Percentiles rank a stretch among this genome's conserved stretches.
Evolutionary conservation across 2,797 vertebrate genomes (phyloP).

Genomic region (Gorsachius magnificus): DNA sequence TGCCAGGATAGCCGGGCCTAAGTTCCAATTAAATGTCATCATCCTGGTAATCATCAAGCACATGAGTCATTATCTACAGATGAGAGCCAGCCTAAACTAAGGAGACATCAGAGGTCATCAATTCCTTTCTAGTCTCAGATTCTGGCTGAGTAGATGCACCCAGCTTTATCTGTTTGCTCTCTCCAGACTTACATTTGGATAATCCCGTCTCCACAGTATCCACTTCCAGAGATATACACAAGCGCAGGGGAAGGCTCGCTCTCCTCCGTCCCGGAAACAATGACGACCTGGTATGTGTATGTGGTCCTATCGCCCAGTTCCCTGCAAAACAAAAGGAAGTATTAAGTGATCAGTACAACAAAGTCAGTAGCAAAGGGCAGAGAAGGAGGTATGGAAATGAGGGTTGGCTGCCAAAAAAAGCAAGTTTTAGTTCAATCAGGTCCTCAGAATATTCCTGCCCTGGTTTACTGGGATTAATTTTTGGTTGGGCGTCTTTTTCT

Average conservation of each 20-base stretch:
- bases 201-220: constrained; percentile 94
- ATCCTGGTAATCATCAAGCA: constrained; percentile 34
- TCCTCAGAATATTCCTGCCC: neutral
- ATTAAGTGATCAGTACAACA: neutral
- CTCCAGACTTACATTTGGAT: constrained; percentile 88
- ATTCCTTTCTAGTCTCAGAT: neutral
- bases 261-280: constrained; percentile 82
- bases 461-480: neutral
- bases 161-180: neutral
- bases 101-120: constrained; percentile 33
- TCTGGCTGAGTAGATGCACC: neutral
- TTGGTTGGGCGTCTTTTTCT: neutral
- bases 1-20: constrained; percentile 51
- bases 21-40: constrained; percentile 50
- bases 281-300: constrained; percentile 88
- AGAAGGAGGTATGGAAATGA: neutral
- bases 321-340: constrained; percentile 72
- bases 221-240: constrained; percentile 84
- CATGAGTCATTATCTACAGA: constrained; percentile 9
- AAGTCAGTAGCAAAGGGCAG: neutral
- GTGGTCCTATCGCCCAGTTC: constrained; percentile 78
- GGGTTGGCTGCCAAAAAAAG: neutral
- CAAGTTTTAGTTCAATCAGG: neutral
- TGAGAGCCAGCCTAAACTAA: constrained; percentile 6
- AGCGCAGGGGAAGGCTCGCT: constrained; percentile 89